phyloP scores from a whole-genome alignment of 2,113 vertebrate genomes.

The Arothron firmamentum region DNA sequence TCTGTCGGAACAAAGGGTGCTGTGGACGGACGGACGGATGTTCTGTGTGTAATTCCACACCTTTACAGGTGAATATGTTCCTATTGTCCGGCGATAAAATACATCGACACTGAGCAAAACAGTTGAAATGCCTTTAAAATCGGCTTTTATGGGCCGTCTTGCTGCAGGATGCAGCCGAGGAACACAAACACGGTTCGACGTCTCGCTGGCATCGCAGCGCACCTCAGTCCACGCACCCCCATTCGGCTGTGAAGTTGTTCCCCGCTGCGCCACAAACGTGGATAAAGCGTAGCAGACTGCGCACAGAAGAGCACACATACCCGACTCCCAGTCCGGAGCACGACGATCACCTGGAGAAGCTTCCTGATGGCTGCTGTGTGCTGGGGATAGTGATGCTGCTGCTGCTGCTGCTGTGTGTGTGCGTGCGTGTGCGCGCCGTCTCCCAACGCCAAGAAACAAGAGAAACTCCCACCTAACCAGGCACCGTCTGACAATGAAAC shows the following conservation, averaged over 20 bases:
- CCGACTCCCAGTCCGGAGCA: not conserved
- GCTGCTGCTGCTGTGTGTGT: not conserved
- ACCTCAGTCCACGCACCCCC: slow-evolving; percentile 35
- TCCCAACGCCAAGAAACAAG: slow-evolving; percentile 54
- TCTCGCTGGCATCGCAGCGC: slow-evolving; percentile 36
- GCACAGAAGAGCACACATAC: not conserved
- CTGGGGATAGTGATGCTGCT: slow-evolving; percentile 30
- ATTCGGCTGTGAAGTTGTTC: slow-evolving; percentile 50
- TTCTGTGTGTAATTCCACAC: slow-evolving; percentile 45
- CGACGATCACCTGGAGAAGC: slow-evolving; percentile 50
- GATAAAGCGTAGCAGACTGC: not conserved
- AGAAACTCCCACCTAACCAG: slow-evolving; percentile 73
- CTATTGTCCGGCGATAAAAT: slow-evolving; percentile 11
- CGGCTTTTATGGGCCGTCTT: no score
- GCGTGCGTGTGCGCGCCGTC: not conserved
- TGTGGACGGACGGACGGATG: not conserved
- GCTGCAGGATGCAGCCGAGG: no score
- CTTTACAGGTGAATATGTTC: slow-evolving; percentile 37
- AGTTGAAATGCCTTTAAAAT: no score
- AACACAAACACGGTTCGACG: no score
- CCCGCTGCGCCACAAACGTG: slow-evolving; percentile 42
- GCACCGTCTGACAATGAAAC: slow-evolving; percentile 77
- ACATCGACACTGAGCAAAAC: not conserved
- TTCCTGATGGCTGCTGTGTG: slow-evolving; percentile 41
- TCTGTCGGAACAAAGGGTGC: slow-evolving; percentile 40